Percentiles rank a stretch among this genome's conserved stretches.
Conservation (phyloP, 2,797 vertebrate genomes). For the Austrolebias charrua region DNA sequence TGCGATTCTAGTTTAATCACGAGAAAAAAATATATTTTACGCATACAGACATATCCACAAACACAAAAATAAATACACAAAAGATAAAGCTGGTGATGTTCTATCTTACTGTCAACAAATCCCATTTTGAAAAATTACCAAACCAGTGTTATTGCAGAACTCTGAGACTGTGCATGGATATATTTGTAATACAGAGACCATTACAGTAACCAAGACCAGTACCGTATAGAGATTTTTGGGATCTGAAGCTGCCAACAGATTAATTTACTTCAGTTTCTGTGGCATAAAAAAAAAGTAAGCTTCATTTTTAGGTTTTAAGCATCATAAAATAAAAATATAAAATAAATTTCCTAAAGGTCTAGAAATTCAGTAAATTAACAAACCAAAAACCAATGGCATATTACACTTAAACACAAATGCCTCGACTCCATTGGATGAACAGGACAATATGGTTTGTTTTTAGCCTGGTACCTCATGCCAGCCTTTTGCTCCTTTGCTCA, state of each 20-base stretch:
- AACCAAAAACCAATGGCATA: no score
- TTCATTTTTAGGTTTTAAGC: no score
- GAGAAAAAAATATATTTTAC: constrained; percentile 9
- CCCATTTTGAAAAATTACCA: constrained; percentile 19
- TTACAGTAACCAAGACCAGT: background rate
- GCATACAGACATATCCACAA: constrained; percentile 7
- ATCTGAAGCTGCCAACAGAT: constrained; percentile 2
- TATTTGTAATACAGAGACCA: background rate
- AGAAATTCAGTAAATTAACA: no score
- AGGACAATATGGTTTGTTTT: background rate
- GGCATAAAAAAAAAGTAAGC: no score
- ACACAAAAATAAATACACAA: constrained; percentile 9
- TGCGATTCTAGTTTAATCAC: constrained; percentile 53
- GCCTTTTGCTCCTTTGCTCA: background rate
- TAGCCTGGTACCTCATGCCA: background rate
- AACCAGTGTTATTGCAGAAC: constrained; percentile 2
- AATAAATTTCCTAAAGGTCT: no score
- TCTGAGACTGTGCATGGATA: background rate
- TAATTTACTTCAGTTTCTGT: background rate
- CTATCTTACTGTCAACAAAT: constrained; percentile 28
- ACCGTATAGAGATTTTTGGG: background rate
- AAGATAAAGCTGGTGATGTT: constrained; percentile 37
- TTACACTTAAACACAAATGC: no score
- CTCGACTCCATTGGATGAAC: background rate
- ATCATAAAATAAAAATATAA: no score